These are phyloP conservation scores for Nasonovia ribisnigri DNA, from an alignment of 2,888 invertebrate genomes.

Conservation along the genomic window DNA sequence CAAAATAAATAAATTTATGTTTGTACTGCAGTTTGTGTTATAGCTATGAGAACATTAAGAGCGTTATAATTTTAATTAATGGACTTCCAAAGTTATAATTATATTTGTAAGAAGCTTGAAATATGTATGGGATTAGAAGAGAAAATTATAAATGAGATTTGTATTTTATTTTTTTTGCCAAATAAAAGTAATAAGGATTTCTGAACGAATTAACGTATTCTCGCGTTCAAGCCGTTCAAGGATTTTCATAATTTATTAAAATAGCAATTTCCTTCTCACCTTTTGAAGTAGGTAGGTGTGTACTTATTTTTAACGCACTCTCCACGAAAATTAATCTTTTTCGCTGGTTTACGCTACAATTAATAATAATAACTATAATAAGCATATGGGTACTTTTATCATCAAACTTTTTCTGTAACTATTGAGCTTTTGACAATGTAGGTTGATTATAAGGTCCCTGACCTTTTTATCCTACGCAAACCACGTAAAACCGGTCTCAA, in stretches of 20 bases:
- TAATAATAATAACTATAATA: neutral
- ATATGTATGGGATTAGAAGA: neutral
- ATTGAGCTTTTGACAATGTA: constrained; percentile 20
- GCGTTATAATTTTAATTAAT: neutral
- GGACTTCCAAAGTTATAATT: neutral
- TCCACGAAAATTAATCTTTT: neutral
- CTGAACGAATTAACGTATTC: neutral
- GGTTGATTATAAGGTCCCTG: constrained; percentile 35
- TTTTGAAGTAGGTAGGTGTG: neutral
- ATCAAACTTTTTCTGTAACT: neutral
- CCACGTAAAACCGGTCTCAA: constrained; percentile 43
- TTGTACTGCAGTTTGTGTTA: neutral
- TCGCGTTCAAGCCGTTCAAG: neutral
- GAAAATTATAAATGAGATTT: neutral
- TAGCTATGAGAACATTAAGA: neutral
- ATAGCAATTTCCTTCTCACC: neutral
- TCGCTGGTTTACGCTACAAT: neutral
- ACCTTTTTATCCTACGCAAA: constrained; percentile 44
- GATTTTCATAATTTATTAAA: neutral
- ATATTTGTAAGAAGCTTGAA: neutral
- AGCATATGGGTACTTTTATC: neutral
- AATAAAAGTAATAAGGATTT: neutral
- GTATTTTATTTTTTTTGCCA: neutral
- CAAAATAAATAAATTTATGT: neutral
- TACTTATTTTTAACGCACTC: neutral